These are phyloP conservation scores for Megamerina dolium DNA, from an alignment of 2,888 invertebrate species.

Conservation along the genomic window DNA sequence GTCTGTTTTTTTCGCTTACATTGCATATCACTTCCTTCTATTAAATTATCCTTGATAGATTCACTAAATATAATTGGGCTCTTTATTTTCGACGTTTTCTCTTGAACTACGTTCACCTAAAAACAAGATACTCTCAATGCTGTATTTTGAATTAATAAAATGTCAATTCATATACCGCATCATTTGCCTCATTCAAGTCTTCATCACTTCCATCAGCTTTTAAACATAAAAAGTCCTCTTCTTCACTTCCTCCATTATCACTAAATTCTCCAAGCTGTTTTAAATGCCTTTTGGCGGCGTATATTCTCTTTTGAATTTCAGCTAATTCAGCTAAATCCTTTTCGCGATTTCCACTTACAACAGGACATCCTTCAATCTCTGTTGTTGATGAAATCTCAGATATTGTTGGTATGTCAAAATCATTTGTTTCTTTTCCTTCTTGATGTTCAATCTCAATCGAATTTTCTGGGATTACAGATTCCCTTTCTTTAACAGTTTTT, in stretches of 20 bases:
- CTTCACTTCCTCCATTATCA: slow-evolving; percentile 53
- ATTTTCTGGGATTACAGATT: slow-evolving; percentile 17
- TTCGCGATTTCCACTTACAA: slow-evolving; percentile 32
- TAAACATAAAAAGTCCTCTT: slow-evolving; percentile 62
- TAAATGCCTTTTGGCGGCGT: slow-evolving; percentile 53
- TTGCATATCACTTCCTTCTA: no score
- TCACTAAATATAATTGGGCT: no score
- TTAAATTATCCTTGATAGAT: no score
- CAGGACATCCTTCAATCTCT: slow-evolving; percentile 8
- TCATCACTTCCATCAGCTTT: slow-evolving; percentile 56
- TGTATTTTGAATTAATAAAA: no score
- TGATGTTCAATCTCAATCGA: slow-evolving; percentile 16
- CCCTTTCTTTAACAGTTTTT: slow-evolving; percentile 34
- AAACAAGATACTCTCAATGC: no score
- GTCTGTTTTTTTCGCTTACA: no score
- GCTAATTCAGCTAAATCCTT: slow-evolving; percentile 52
- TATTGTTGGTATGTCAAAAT: slow-evolving; percentile 52
- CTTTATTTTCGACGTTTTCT: no score
- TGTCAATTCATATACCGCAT: no score
- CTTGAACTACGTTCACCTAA: no score
- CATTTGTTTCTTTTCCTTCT: slow-evolving; percentile 43
- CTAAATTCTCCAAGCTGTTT: slow-evolving; percentile 50
- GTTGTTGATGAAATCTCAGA: slow-evolving; percentile 47
- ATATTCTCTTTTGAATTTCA: slow-evolving; percentile 61
- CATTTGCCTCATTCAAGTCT: slow-evolving; percentile 34